Base-by-base conservation (phyloP, 2,113 vertebrate species). In the Orycteropus afer region DNA sequence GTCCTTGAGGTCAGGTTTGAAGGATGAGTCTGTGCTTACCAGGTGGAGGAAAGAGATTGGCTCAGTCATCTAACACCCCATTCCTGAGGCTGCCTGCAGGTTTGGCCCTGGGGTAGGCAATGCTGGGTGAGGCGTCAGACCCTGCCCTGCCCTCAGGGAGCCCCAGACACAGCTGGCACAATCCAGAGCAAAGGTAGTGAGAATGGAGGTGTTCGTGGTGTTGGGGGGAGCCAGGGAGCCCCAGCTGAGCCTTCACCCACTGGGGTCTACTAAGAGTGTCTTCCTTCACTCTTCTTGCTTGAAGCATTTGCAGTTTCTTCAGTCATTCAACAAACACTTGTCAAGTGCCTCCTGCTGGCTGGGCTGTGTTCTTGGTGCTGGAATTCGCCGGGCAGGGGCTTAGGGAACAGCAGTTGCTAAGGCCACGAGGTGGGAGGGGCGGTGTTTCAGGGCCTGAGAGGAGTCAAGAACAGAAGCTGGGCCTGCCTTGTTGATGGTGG, bases 211-310 rank as follows among this genome's bases (percentile, higher is more conserved):
- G 57, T 53, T 86, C 2, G 1, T 25, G 47, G 29, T 34, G 17
- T 9, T 1, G 22, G 23, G 51, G 12, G 25, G 53, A 83, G 29
- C 55, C 51, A 51, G 25, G 22, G 76, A 59, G 51, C 34, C 34
- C 25, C 32, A 25, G 3, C 25, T 42, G 17, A 10, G 32, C 37
- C 27, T 59, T 3, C 1, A n/a, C 0, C 10, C 11, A 7, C 25
- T 10, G 13, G 18, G 34, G 1, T 40, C 47, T 59, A 2, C 47
- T 77, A 1, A n/a, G 2, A 40, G 6, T 25, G 47, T 77, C 61
- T 53, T 20, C 34, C 14, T 51, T 69, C 37, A 51, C 22, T 53
- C 4, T 45, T 77, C 40, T 34, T 67, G 65, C 25, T 15, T 4
- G 13, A 12, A 89, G 65, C 49, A 51, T 0, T 18, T 6, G 23